Evolutionary conservation across 92 coral and sea anemone species (phyloP).

Genomic region (Epizoanthus stellaris): DNA sequence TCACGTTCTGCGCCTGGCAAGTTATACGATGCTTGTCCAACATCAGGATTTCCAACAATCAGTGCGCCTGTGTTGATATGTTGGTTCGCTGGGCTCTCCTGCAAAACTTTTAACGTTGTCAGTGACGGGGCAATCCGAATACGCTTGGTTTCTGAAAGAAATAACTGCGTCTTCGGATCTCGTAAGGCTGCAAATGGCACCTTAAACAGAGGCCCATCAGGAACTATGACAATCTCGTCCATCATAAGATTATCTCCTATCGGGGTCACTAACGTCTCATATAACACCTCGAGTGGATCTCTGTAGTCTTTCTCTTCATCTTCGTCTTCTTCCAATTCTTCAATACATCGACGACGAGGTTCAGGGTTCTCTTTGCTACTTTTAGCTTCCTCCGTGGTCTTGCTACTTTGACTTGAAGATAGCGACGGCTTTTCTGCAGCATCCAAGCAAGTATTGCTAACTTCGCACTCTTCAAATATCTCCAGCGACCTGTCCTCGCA

Average conservation of each 20-base stretch:
- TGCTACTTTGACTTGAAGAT: no score
- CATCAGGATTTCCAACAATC: conserved; percentile 48
- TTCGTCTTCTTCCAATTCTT: no score
- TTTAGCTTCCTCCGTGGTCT: no score
- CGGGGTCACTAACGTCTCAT: conserved; percentile 15
- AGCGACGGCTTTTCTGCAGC: no score
- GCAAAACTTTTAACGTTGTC: conserved; percentile 22
- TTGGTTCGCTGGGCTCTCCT: conserved; percentile 15
- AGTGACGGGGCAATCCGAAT: conserved; percentile 55
- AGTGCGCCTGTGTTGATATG: conserved; percentile 35
- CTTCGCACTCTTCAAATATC: background rate
- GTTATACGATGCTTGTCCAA: conserved; percentile 21
- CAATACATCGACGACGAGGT: no score
- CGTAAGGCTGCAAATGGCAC: conserved; percentile 53
- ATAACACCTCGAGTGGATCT: conserved; percentile 17
- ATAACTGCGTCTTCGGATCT: conserved; percentile 12
- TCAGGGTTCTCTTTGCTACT: no score
- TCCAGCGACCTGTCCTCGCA: conserved; percentile 34
- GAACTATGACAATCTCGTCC: conserved; percentile 38
- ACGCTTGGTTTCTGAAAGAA: conserved; percentile 47
- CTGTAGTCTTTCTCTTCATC: no score
- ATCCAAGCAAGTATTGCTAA: no score
- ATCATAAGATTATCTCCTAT: background rate
- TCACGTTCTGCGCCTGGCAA: conserved; percentile 22
- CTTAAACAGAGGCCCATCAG: conserved; percentile 31